Base-by-base conservation (phyloP, 2,113 vertebrate genomes). In the Gymnogyps californianus region DNA sequence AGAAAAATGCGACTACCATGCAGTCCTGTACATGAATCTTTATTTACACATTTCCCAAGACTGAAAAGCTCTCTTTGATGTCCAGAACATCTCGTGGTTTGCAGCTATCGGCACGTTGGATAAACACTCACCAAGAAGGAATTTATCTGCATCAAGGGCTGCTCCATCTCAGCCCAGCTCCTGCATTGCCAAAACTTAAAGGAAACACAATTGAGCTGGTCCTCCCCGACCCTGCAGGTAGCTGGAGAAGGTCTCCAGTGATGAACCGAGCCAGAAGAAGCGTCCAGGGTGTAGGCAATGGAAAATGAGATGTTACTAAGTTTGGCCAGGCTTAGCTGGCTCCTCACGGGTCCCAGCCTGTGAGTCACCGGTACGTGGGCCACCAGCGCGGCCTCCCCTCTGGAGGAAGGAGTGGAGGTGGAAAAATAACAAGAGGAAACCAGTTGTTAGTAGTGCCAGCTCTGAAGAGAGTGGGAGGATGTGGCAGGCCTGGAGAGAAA, bases 341-440 rank as follows among this genome's bases (percentile, higher is more conserved):
- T 96, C 83, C 90, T 95, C 2, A 0, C 3, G 6, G 91, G 94
- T 96, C 95, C 62, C 94, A 96, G 95, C 82, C 94, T 80, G 38
- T 97, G 96, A 96, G 88, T 97, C 94, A 96, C 90, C 0, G 0
- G 22, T 93, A 94, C 36, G 85, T 96, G 92, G 95, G 96, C 94
- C 95, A 96, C 94, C 95, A 95, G 93, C 94, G 92, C 9, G 1
- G 94, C 82, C 96, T 97, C 95, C 78, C 70, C 88, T 93, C 94
- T 94, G 90, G 83, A 96, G 79, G 89, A 96, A 97, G 83, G 34
- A 93, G 62, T 6, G 40, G 93, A 96, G 94, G 93, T 96, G 90
- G 94, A 93, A 96, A 89, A 97, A 96, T 89, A 97, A 89, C 92
- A 82, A 91, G 94, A 97, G 92, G 95, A 97, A 97, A 95, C 86